Conservation (phyloP, 2,113 vertebrate genomes). For the Upupa epops region DNA sequence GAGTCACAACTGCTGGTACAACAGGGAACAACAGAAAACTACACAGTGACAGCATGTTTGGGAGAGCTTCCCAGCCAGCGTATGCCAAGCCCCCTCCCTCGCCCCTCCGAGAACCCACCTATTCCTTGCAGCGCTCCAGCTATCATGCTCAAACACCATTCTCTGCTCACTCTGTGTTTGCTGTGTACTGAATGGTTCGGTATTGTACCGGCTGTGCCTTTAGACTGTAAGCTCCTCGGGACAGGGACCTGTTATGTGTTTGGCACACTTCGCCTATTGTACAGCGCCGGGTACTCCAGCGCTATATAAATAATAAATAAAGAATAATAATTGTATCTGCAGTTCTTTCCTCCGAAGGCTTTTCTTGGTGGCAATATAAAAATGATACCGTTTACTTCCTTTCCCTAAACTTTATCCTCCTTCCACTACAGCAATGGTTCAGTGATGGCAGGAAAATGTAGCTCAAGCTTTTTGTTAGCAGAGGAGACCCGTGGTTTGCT, state of each 20-base stretch:
- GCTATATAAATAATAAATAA: slow-evolving; percentile 67
- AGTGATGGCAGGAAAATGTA: neutral
- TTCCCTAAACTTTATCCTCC: neutral
- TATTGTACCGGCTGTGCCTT: slow-evolving; percentile 66
- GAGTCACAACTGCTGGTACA: neutral
- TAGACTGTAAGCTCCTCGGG: slow-evolving; percentile 66
- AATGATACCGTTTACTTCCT: neutral
- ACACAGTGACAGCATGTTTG: neutral
- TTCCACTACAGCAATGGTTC: neutral
- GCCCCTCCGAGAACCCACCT: slow-evolving; percentile 51
- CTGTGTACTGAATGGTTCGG: slow-evolving; percentile 67
- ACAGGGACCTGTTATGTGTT: slow-evolving; percentile 66
- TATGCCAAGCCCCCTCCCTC: slow-evolving; percentile 42
- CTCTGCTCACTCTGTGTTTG: slow-evolving; percentile 68
- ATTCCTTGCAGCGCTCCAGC: slow-evolving; percentile 67
- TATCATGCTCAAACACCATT: slow-evolving; percentile 58
- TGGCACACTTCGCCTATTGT: slow-evolving; percentile 68
- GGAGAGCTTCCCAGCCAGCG: slow-evolving; percentile 3
- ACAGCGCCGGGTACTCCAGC: slow-evolving; percentile 63
- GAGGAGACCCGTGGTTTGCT: neutral
- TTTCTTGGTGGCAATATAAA: neutral
- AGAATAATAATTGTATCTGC: slow-evolving; percentile 24
- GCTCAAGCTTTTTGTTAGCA: neutral
- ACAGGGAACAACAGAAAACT: neutral
- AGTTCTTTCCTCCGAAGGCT: neutral